Base-by-base conservation (phyloP, 2,797 vertebrate genomes). In the Mastacembelus armatus region DNA sequence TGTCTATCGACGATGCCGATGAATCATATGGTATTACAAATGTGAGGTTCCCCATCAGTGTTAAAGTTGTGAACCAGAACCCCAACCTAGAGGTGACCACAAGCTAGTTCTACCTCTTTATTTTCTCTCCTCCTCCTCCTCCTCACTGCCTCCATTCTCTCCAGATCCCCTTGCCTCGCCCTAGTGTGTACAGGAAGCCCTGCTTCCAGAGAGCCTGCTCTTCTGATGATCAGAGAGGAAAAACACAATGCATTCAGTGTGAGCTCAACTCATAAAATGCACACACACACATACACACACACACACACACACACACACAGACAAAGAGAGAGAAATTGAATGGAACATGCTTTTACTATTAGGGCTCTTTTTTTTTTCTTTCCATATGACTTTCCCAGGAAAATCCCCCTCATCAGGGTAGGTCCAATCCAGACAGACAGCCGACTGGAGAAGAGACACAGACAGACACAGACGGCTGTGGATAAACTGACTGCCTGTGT, bases 291-390 rank as follows among this genome's bases (percentile, higher is more conserved):
- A 59, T 68, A 57, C 67, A 59, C 66, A 56, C 68, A 49, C 58
- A 79, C 74, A 61, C 44, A 74, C 57, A 54, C 24, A 36, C 18
- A 26, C 27, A 54, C 27, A 50, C 63, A 65, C 61, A 77, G 68
- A 69, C 52, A 75, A 29, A 74, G 58, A 61, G 22, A 86, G 55
- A 80, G 78, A 84, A 81, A 83, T 73, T 75, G 74, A 91, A 89
- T 80, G 86, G 85, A 90, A 91, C 91, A 90, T 89, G 90, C 90
- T 91, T 93, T 92, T 86, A 92, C 89, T 91, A 90, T 91, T 90
- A 91, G 75, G 75, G 22, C 78, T 70, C 54, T 19, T 60, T 80
- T 71, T n/a, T 76, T 88, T 83, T 81, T 75, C 61, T 90, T 91
- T 90, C 89, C 91, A 88, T 91, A 89, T 83, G 87, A 92, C 89